Evolutionary conservation across 2,888 invertebrate species (phyloP).

Genomic region (Pachliopta kotzebuea): DNA sequence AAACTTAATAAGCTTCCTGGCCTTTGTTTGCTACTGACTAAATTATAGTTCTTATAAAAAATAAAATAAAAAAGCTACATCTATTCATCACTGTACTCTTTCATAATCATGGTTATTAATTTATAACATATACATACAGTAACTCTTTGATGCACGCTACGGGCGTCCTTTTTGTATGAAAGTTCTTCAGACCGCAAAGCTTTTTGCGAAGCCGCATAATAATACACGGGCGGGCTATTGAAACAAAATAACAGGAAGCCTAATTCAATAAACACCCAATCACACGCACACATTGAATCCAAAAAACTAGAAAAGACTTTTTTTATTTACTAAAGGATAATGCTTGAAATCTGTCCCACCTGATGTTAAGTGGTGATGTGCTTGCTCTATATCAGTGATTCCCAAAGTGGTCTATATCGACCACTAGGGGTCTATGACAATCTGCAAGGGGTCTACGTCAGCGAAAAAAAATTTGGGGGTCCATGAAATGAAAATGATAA

Average conservation of each 20-base stretch:
- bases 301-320: conserved; percentile 12
- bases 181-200: conserved; percentile 35
- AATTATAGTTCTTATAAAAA: no score
- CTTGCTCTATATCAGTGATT: no score
- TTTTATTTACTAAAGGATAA: background rate
- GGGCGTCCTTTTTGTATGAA: conserved; percentile 16
- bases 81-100: background rate
- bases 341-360: no score
- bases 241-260: conserved; percentile 61
- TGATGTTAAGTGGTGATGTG: no score
- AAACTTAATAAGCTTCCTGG: no score
- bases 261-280: conserved; percentile 72
- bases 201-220: conserved; percentile 46
- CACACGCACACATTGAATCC: conserved; percentile 35
- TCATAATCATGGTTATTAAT: background rate
- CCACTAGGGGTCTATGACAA: no score
- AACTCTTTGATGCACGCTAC: background rate
- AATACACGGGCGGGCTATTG: conserved; percentile 36
- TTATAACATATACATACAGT: background rate
- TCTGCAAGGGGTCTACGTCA: no score
- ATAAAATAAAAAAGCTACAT: no score
- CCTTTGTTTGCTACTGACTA: no score
- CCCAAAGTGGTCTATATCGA: no score
- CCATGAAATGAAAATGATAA: no score
- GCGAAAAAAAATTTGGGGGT: no score